Base-by-base conservation (phyloP, 2,113 vertebrate species). In the Zosterops hypoxanthus region DNA sequence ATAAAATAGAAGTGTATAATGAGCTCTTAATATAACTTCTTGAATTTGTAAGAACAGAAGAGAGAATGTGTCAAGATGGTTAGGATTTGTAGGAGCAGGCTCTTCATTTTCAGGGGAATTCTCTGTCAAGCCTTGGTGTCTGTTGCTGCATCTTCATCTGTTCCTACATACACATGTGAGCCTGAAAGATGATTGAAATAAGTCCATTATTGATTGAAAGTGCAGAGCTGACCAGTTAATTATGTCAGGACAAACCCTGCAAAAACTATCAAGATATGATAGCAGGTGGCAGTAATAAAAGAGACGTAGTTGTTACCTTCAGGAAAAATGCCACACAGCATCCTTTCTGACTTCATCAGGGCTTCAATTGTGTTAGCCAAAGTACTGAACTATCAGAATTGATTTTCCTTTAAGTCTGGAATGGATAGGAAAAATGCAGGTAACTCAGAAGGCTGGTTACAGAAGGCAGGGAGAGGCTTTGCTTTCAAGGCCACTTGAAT, bases 361-460 rank as follows among this genome's bases (percentile, higher is more conserved):
- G 26, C 47, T 90, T 94, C 84, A 90, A 78, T 76, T 92, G 46
- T 0, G 0, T 95, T 96, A 93, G n/a, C 76, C 69, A 86, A 84
- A 92, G 72, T 78, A 86, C 79, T 92, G 64, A 95, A 44, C 90
- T 80, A 66, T 77, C 71, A 78, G 88, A 81, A 90, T 72, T 84
- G 56, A 86, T 96, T 95, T 92, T 93, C 28, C 82, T 86, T 29
- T 46, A 61, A 75, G 80, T 90, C 82, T 78, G 77, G 49, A 86
- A 81, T 1, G 2, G 64, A 53, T 71, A 64, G 33, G 53, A 22
- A 22, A 82, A 46, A 39, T 7, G 5, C 34, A 64, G 72, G n/a
- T 86, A 90, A 20, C 64, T 82, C 26, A 0, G 21, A 52, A 55
- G 50, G 23, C 5, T 65, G 47, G 64, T 64, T 90, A 14, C 53